These are phyloP conservation scores for Empidonax alnorum DNA, from an alignment of 2,113 vertebrate species.

Conservation along the genomic window DNA sequence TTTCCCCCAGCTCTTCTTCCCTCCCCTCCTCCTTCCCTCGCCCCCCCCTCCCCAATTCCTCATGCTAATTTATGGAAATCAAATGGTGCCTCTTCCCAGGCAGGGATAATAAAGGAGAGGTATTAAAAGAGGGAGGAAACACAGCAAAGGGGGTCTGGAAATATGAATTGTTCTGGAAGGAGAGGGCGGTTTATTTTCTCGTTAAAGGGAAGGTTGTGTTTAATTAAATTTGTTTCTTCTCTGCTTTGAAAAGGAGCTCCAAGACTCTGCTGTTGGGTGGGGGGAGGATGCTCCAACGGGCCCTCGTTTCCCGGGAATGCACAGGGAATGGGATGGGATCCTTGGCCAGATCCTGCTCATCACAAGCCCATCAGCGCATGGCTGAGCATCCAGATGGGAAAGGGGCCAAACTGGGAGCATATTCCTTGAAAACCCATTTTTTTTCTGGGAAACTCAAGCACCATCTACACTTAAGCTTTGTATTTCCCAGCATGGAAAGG, in stretches of 20 bases:
- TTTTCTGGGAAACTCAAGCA: background rate
- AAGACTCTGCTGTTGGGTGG: background rate
- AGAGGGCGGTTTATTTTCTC: slow-evolving; percentile 33
- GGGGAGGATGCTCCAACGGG: background rate
- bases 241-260: slow-evolving; percentile 32
- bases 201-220: slow-evolving; percentile 59
- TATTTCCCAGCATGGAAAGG: background rate
- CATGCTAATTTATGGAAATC: slow-evolving; percentile 51
- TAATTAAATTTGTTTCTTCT: slow-evolving; percentile 70
- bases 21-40: no score
- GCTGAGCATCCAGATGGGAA: background rate
- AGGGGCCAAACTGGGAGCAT: fast-evolving
- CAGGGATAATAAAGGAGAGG: slow-evolving; percentile 32
- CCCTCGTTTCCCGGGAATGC: background rate
- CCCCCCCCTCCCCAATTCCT: background rate
- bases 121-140: background rate
- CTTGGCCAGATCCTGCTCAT: fast-evolving
- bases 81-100: background rate
- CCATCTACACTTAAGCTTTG: fast-evolving
- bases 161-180: slow-evolving; percentile 61
- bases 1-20: background rate
- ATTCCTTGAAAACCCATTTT: fast-evolving
- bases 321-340: background rate
- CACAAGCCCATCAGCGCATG: fast-evolving
- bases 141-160: background rate